Evolutionary conservation across 2,113 vertebrate genomes (phyloP).

Genomic region (Calyptomena viridis): DNA sequence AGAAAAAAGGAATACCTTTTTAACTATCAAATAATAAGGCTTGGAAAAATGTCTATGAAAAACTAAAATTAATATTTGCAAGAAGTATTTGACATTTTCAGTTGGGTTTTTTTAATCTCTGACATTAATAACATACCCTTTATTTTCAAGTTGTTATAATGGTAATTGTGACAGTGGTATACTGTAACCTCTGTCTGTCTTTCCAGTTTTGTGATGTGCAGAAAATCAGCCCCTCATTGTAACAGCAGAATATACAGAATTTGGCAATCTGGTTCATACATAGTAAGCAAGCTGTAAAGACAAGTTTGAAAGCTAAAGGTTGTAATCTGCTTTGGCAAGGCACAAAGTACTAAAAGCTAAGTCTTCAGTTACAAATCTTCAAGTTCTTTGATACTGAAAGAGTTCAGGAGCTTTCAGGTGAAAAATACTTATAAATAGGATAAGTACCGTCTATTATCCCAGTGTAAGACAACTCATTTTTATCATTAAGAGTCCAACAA

Average conservation of each 20-base stretch:
- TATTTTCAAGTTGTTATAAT: not conserved
- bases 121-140: not conserved
- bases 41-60: not conserved
- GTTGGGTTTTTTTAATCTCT: not conserved
- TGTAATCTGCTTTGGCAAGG: not conserved
- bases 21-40: not conserved
- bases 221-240: fast-evolving
- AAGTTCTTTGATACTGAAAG: not conserved
- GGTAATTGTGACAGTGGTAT: not conserved
- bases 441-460: not conserved
- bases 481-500: not conserved
- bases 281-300: not conserved
- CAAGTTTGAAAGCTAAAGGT: not conserved
- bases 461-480: not conserved
- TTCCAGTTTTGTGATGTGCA: not conserved
- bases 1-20: not conserved
- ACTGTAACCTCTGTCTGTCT: not conserved
- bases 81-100: not conserved
- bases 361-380: not conserved
- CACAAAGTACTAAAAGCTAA: not conserved
- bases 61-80: not conserved
- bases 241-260: not conserved
- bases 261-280: not conserved
- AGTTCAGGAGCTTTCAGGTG: not conserved
- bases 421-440: not conserved